Base-by-base conservation (phyloP, 2,113 vertebrate species). In the Heliornis fulica region DNA sequence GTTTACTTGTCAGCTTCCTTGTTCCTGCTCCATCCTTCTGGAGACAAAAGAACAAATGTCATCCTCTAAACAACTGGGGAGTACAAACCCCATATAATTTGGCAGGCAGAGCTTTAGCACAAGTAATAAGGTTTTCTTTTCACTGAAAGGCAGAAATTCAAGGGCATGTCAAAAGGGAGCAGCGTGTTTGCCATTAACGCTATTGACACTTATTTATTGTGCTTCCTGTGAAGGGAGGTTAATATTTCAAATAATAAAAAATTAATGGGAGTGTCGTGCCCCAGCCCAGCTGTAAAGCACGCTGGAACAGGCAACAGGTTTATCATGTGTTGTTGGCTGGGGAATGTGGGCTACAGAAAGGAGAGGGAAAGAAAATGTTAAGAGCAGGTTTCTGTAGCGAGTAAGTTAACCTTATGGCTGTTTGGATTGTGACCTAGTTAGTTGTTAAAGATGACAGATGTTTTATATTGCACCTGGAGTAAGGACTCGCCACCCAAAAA, bases 191-290 rank as follows among this genome's bases (percentile, higher is more conserved):
- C 75, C 90, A 74, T 91, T 90, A 51, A 93, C 93, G 91, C 63
- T 94, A 51, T 66, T 92, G 93, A 87, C 89, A 88, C 46, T 83
- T 96, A 94, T 81, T 92, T 87, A 93, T 83, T 90, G 20, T 25
- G 75, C 41, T 96, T 96, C 61, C 74, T 96, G 90, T 83, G 91
- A 94, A 97, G 96, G 71, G 78, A 95, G 84, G 61, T 77, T 97
- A 91, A 63, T 91, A 96, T 95, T 92, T 96, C 91, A 95, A 82
- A 94, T 80, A 93, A 68, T 61, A n/a, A 31, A n/a, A 28, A 97
- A 96, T 83, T 63, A 94, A 90, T 90, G 77, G 82, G 71, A 93
- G 53, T 82, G 96, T 96, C 82, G 86, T 89, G 93, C 85, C 90
- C 96, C 76, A 87, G 68, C 69, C 93, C 91, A 87, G 88, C 95